Base-by-base conservation (phyloP, 2,888 invertebrate genomes). In the Drosophila mayaguana region DNA sequence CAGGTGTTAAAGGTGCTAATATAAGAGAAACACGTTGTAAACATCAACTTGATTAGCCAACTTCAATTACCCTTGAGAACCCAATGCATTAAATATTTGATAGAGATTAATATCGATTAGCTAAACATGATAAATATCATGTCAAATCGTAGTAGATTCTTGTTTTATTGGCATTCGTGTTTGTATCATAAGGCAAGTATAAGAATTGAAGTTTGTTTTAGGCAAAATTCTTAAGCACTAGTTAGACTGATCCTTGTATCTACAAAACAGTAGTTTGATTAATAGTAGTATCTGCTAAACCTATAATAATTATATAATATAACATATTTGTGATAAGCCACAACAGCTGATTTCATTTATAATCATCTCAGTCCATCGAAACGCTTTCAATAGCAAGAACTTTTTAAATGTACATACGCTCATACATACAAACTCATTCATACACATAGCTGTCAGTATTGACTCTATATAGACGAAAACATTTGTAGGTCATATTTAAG, bases 1-100 rank as follows among this genome's bases (percentile, higher is more conserved):
- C 28, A 48, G 48, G 48, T 48, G 48, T 48, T 48, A 48, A 48
- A 48, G 48, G 28, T 50, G 48, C 32, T 48, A 48, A 48, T 48
- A 48, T 28, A 48, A n/a, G 9, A 25, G 25, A 25, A 25, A 48
- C n/a, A 28, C n/a, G 11, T 48, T 25, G 11, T 4, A 22, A 45
- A 12, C 16, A 11, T 48, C 48, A 28, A 48, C 28, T 28, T 48
- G 16, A 25, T 25, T n/a, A 32, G 11, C 3, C 11, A 28, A 48
- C 12, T 48, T 48, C 8, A 45, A 45, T 11, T 48, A 48, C 48
- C 28, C 48, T 28, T 48, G 48, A 25, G 9, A 1, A 4, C 14
- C 12, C 12, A 22, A 46, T 16, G 25, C 25, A 46, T 46, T 25
- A 25, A 8, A 45, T 45, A 45, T 16, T 22, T 45, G 12, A 22